These are phyloP conservation scores for Neosilurus hyrtlii DNA, from an alignment of 2,797 vertebrate species.

Conservation along the genomic window DNA sequence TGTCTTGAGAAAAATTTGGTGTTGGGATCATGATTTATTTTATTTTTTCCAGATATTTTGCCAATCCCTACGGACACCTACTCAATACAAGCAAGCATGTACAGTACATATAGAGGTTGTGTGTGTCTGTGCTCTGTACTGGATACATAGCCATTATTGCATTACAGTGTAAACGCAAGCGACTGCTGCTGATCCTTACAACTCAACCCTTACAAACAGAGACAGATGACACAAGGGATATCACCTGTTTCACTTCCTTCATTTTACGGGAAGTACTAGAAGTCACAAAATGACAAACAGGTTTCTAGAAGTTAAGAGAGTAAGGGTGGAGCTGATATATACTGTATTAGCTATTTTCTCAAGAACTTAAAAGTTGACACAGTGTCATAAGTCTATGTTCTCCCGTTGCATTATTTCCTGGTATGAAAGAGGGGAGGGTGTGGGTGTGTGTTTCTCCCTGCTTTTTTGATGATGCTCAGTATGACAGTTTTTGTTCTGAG, in stretches of 20 bases:
- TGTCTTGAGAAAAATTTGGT: no score
- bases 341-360: no score
- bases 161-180: background rate
- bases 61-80: background rate
- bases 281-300: background rate
- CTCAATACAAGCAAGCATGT: background rate
- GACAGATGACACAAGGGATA: background rate
- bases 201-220: background rate
- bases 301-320: background rate
- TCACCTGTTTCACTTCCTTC: background rate
- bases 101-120: background rate
- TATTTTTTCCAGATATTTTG: no score
- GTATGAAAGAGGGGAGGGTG: no score
- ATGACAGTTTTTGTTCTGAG: background rate
- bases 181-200: background rate
- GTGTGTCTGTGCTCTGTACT: background rate
- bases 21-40: no score
- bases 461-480: no score
- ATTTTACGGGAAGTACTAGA: background rate
- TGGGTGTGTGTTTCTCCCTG: no score
- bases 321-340: background rate
- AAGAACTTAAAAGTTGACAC: background rate
- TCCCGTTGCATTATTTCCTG: no score
- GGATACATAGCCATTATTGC: background rate
- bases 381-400: background rate